Evolutionary conservation across 1,140 invertebrate species (phyloP).

Genomic region (Bombus pyrosoma): DNA sequence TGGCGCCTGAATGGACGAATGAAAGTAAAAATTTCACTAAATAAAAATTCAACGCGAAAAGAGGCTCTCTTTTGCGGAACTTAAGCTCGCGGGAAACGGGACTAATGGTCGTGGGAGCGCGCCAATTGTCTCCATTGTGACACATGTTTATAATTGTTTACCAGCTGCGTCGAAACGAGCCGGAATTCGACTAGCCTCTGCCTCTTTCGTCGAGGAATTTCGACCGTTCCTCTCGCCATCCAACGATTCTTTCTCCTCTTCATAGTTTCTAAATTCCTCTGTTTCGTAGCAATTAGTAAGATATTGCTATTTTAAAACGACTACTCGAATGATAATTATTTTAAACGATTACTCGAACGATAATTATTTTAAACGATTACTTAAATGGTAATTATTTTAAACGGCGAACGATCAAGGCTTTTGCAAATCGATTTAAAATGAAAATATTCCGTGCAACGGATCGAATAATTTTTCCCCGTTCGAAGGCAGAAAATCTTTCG

Average conservation of each 20-base stretch:
- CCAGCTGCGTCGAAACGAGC: constrained; percentile 68
- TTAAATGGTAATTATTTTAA: neutral
- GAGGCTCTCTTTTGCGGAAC: constrained; percentile 34
- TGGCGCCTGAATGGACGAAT: neutral
- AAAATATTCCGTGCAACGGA: neutral
- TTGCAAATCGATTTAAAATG: neutral
- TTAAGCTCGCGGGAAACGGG: constrained; percentile 59
- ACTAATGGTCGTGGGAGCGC: constrained; percentile 76
- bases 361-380: neutral
- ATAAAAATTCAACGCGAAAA: neutral
- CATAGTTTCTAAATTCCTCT: neutral
- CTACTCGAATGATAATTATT: too few species aligned
- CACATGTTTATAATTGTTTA: constrained; percentile 75
- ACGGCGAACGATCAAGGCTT: neutral
- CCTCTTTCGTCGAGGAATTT: neutral
- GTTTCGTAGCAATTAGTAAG: neutral
- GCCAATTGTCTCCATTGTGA: constrained; percentile 77
- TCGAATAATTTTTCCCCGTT: neutral
- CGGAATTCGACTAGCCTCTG: constrained; percentile 47
- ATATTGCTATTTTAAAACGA: neutral
- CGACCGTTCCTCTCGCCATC: neutral
- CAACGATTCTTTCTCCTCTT: neutral
- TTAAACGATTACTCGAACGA: neutral
- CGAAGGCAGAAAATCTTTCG: neutral
- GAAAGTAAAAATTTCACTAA: neutral